Base-by-base conservation (phyloP, 2,113 vertebrate genomes). In the Hemicordylus capensis region DNA sequence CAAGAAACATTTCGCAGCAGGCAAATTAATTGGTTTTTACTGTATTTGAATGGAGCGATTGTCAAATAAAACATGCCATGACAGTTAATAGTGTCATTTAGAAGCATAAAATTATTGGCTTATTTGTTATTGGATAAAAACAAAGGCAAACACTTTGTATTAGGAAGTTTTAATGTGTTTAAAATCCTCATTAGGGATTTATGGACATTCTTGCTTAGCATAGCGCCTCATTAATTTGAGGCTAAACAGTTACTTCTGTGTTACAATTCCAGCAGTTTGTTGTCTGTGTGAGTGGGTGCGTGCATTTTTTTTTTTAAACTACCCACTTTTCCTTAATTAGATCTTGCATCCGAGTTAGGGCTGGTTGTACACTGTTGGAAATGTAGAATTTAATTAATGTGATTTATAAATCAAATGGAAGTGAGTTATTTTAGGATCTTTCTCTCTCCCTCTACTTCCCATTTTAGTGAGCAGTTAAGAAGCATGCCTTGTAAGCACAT, bases 181-280 rank as follows among this genome's bases (percentile, higher is more conserved):
- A 96, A 96, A 96, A 96, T 96, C 94, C 95, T 96, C 96, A 96
- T 97, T 96, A 97, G 93, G 95, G 95, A 96, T 96, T 96, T 96
- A 96, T 97, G 95, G 95, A 95, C 94, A 94, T 95, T 95, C 95
- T 95, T 96, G 92, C 94, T 96, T 96, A 95, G 93, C 94, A 95
- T 93, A 95, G 93, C 19, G 91, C 93, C 95, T 97, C 95, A 96
- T 97, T 97, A 97, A 96, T 96, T 96, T 97, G 94, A 95, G 90
- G 93, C 94, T 95, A 95, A 96, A 95, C 95, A 95, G 94, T 96
- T 95, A 96, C 93, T 96, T 96, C 94, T 95, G 90, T 94, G 92
- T 96, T 96, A 95, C 94, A 93, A 94, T 96, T 95, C 95, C 92
- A 89, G 79, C 11, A 7, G 44, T 39, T 70, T 85, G 72, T 80